These are phyloP conservation scores for Ectemnius continuus DNA, from an alignment of 2,888 invertebrate species.

Conservation along the genomic window DNA sequence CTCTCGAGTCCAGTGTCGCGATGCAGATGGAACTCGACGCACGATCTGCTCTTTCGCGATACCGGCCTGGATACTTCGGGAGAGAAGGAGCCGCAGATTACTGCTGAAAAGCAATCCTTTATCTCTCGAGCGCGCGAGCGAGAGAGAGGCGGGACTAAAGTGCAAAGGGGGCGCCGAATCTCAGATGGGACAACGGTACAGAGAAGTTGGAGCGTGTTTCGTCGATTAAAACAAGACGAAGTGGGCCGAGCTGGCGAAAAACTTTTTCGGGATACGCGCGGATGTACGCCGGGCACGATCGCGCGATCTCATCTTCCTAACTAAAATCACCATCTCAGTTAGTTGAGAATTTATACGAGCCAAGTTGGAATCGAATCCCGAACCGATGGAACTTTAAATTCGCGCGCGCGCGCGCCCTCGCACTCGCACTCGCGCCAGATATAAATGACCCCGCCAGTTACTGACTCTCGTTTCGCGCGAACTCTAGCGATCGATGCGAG, in stretches of 20 bases:
- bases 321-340: constrained; percentile 56
- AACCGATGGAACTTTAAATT: constrained; percentile 59
- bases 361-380: constrained; percentile 61
- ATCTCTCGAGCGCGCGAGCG: constrained; percentile 23
- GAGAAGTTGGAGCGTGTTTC: constrained; percentile 35
- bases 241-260: constrained; percentile 23
- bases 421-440: constrained; percentile 15
- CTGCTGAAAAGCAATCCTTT: constrained; percentile 43
- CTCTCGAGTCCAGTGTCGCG: constrained; percentile 33
- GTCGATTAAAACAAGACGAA: constrained; percentile 48
- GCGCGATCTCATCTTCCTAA: constrained; percentile 48
- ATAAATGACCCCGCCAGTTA: constrained; percentile 45
- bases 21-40: too few species aligned
- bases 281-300: constrained; percentile 13
- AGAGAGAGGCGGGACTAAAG: background rate
- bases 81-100: constrained; percentile 42
- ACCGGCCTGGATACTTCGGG: constrained; percentile 29
- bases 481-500: constrained; percentile 42
- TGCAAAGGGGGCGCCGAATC: background rate
- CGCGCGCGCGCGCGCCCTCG: background rate
- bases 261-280: constrained; percentile 43
- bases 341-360: constrained; percentile 58
- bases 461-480: constrained; percentile 14
- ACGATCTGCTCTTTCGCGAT: too few species aligned
- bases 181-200: background rate